Percentiles rank a stretch among this genome's conserved stretches.
These are phyloP conservation scores for Rattus rattus DNA, from an alignment of 2,113 vertebrate species.

Conservation along the genomic window DNA sequence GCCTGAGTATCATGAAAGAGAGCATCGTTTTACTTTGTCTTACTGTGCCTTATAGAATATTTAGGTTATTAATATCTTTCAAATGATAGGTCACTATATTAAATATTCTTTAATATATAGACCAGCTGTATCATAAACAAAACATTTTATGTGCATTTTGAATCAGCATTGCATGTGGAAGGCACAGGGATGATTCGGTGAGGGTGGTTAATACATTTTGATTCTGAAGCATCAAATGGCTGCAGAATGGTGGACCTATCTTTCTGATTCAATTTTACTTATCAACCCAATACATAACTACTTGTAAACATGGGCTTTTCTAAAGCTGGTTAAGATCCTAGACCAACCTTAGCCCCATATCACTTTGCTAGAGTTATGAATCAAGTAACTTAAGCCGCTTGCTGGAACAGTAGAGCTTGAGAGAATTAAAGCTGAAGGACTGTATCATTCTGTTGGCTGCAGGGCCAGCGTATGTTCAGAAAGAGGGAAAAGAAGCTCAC, in stretches of 20 bases:
- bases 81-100: neutral
- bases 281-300: neutral
- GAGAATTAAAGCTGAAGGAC: neutral
- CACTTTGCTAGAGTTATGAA: neutral
- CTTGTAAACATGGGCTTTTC: neutral
- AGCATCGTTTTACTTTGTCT: neutral
- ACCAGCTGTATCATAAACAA: neutral
- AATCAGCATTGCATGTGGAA: conserved; percentile 18
- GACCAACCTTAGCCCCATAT: neutral
- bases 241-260: neutral
- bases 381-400: neutral
- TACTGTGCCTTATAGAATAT: neutral
- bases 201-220: neutral
- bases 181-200: neutral
- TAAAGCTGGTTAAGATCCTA: neutral
- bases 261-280: conserved; percentile 56
- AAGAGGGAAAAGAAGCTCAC: neutral
- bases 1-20: neutral
- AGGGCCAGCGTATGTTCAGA: neutral
- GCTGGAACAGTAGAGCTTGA: neutral
- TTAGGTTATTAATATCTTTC: conserved; percentile 27
- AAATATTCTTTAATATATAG: neutral
- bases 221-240: neutral
- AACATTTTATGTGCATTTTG: neutral
- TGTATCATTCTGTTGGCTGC: neutral